These are phyloP conservation scores for Microctonus aethiopoides DNA, from an alignment of 2,888 invertebrate species.

Conservation along the genomic window DNA sequence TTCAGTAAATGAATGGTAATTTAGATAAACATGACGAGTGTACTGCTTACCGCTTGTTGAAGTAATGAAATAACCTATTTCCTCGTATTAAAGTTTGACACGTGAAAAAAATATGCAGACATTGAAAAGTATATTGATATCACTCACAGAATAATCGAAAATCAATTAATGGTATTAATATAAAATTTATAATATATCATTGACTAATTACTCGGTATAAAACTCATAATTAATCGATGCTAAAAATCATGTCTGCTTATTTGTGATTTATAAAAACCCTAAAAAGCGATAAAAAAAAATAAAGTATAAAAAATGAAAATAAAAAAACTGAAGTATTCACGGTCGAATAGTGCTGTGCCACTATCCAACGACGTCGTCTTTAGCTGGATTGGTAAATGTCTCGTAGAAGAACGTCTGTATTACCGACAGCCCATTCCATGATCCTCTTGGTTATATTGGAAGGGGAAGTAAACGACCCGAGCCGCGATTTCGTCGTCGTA, in stretches of 20 bases:
- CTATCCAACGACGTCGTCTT: conserved; percentile 24
- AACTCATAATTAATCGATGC: background rate
- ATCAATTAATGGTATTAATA: background rate
- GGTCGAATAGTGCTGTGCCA: conserved; percentile 16
- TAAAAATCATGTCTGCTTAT: background rate
- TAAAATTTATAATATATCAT: background rate
- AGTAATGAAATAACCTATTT: background rate
- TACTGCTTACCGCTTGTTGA: background rate
- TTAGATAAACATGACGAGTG: background rate
- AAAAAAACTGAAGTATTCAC: conserved; percentile 22
- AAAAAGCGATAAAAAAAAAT: background rate
- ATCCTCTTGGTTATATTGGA: conserved; percentile 43
- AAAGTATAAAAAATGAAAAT: background rate
- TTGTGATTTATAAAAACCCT: background rate
- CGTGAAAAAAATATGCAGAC: background rate
- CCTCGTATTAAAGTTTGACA: background rate
- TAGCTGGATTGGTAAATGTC: conserved; percentile 23
- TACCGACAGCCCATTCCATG: conserved; percentile 54
- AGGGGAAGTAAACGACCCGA: conserved; percentile 63
- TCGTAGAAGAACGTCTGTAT: conserved; percentile 51
- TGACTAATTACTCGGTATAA: background rate
- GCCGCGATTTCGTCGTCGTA: conserved; percentile 68
- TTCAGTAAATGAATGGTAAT: background rate
- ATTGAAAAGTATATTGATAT: background rate
- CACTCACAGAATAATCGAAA: background rate